A percentile compares a stretch with the other conserved stretches of the same genome.
These are phyloP conservation scores for Dasysyrphus tricinctus DNA, from an alignment of 2,888 invertebrate species.

Conservation along the genomic window DNA sequence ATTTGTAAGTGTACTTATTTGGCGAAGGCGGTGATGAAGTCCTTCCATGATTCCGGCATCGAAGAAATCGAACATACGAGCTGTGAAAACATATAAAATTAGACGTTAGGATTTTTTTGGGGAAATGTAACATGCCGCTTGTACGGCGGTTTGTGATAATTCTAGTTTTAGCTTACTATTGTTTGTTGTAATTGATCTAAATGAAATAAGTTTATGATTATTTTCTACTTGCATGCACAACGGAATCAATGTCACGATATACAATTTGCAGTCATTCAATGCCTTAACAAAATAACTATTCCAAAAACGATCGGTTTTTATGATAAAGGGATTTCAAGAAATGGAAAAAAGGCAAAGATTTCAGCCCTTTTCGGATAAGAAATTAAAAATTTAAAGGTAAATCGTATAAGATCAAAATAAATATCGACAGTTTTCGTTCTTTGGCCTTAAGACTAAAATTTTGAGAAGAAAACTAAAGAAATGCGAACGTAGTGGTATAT, in stretches of 20 bases:
- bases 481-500: too few relatives aligned
- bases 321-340: too few relatives aligned
- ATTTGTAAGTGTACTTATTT: slow-evolving; percentile 87
- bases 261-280: background rate
- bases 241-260: background rate
- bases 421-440: too few relatives aligned
- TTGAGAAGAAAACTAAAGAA: too few relatives aligned
- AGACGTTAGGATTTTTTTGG: slow-evolving; percentile 41
- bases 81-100: slow-evolving; percentile 84
- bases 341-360: background rate
- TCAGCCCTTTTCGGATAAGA: background rate
- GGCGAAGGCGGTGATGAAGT: slow-evolving; percentile 91
- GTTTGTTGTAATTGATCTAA: slow-evolving; percentile 45
- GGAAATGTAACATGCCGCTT: slow-evolving; percentile 2
- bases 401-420: too few relatives aligned
- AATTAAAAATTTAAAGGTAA: too few relatives aligned
- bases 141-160: background rate
- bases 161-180: slow-evolving; percentile 55
- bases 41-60: slow-evolving; percentile 97
- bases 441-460: too few relatives aligned
- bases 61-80: slow-evolving; percentile 96
- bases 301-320: background rate
- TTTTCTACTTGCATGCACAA: slow-evolving; percentile 41
- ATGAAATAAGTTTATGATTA: slow-evolving; percentile 68
- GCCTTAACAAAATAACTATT: background rate